Evolutionary conservation across 2,113 vertebrate species (phyloP), one percentile per base, ranked within the genome.

Genomic region (Tylochromis polylepis): DNA sequence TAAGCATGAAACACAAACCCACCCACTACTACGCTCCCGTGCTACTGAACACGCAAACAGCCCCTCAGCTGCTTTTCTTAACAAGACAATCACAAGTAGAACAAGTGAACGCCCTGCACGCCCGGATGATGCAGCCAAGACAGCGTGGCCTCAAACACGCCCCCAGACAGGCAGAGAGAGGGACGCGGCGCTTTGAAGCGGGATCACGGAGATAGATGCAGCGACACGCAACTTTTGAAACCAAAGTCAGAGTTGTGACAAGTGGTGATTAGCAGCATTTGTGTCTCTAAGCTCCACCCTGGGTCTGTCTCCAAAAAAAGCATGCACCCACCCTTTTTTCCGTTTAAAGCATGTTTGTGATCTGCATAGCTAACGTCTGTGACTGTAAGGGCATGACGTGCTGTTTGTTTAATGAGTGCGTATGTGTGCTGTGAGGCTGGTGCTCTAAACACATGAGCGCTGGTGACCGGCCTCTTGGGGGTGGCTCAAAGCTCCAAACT

Each of bases 241-340:
- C 67, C 51, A 80, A 89, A 91, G 27, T 79, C 85, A 56, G 31
- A 88, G 81, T 86, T 90, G 90, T 87, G 90, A 90, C 90, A 93
- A 87, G 88, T 16, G 59, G 90, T 90, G 87, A 92, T 93, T 92
- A 93, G 85, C 34, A 9, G 83, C 31, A 41, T 80, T 90, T 91
- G 85, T 87, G 88, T 91, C 84, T 89, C 0, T 34, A 85, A 46
- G 65, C 85, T 89, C 81, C 90, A 38, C 89, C 92, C 81, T 58
- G 58, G 7, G 87, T 87, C 84, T 89, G 86, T 83, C 75, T 79
- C 57, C 8, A 51, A 11, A 12, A 79, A 22, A 49, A 87, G 38
- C 60, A 82, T 7, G 77, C 60, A 79, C 79, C 60, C 81, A 84
- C 85, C 82, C 43, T 16, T 80, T 77, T 70, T 31, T 67, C 38